A percentile compares a stretch with the other conserved stretches of the same genome.
Conservation (phyloP, 2,113 vertebrate genomes). For the Tylochromis polylepis region DNA sequence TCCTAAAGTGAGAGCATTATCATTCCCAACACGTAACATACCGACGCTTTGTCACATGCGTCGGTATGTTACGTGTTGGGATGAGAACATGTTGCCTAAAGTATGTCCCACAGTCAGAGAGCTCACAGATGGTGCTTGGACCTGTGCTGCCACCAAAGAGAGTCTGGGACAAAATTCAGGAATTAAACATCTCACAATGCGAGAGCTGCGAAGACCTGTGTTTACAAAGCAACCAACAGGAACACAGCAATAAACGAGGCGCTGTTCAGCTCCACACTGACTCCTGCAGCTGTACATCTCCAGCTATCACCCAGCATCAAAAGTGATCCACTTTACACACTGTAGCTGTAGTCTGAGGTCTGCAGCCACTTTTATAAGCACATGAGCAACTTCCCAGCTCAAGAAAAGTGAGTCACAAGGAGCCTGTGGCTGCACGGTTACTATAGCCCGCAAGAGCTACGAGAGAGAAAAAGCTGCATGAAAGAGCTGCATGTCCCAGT, state of each 20-base stretch:
- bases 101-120: neutral
- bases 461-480: no score
- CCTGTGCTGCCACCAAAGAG: neutral
- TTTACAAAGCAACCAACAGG: neutral
- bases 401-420: no score
- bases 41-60: no score
- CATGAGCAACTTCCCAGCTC: neutral
- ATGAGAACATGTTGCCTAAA: no score
- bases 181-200: neutral
- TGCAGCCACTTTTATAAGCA: neutral
- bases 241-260: accelerated
- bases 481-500: neutral
- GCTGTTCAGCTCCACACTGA: neutral
- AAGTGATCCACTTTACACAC: neutral
- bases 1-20: no score
- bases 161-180: neutral
- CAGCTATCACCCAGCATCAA: neutral
- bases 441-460: no score
- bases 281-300: neutral
- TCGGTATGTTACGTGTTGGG: no score
- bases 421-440: neutral
- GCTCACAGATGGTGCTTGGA: neutral
- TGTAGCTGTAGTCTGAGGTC: neutral
- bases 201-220: neutral
- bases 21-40: no score